Evolutionary conservation across 2,113 vertebrate genomes (phyloP).

Genomic region (Probosciger aterrimus): DNA sequence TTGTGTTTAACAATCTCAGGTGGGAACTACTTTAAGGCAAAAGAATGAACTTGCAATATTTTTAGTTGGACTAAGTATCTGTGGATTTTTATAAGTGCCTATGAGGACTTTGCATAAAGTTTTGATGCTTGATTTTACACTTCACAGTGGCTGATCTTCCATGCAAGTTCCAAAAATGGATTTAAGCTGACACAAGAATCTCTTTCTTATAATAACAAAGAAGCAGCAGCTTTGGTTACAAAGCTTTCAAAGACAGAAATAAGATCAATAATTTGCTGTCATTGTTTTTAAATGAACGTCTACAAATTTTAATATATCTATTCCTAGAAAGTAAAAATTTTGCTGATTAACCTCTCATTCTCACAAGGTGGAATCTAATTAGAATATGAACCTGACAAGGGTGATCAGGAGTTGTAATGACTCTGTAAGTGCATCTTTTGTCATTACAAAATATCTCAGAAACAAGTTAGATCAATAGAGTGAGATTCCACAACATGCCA

Average conservation of each 20-base stretch:
- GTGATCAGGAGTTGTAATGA: constrained; percentile 4
- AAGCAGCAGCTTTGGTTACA: neutral
- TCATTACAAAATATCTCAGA: constrained; percentile 35
- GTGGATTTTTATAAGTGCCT: neutral
- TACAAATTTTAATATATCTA: neutral
- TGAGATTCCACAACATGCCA: neutral
- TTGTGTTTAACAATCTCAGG: neutral
- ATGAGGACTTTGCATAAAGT: neutral
- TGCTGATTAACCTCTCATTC: constrained; percentile 28
- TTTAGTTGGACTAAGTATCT: neutral
- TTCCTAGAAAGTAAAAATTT: neutral
- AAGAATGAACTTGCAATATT: neutral
- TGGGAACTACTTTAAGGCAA: neutral
- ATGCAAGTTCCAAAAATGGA: neutral
- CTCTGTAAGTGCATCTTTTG: neutral
- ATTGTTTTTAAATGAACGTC: constrained; percentile 16
- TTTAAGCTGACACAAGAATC: neutral
- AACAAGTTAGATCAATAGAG: constrained; percentile 4
- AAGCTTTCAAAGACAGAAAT: neutral
- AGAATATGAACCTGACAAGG: neutral
- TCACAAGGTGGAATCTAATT: neutral
- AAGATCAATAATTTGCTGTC: constrained; percentile 25
- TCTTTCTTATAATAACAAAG: neutral
- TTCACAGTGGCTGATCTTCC: neutral
- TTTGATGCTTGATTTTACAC: constrained; percentile 4